These are phyloP conservation scores for Sebastes melanostomus DNA, from an alignment of 2,797 vertebrate species.

Conservation along the genomic window DNA sequence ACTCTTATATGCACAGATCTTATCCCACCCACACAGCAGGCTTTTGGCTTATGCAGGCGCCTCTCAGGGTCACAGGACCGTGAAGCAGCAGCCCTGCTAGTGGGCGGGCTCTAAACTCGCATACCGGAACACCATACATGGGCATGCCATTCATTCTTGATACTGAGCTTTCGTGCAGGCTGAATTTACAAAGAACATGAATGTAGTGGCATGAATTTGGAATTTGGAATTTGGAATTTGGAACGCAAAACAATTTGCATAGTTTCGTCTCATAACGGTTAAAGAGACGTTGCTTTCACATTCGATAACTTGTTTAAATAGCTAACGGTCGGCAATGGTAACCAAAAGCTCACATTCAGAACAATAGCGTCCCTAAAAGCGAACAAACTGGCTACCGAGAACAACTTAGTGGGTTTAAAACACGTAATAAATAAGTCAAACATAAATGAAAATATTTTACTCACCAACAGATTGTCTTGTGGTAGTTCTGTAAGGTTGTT, in stretches of 20 bases:
- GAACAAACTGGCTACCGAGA: accelerated
- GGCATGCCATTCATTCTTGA: conserved; percentile 12
- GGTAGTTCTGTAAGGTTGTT: background rate
- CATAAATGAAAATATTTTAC: accelerated
- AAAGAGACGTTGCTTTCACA: background rate
- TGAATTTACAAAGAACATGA: background rate
- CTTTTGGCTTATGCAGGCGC: conserved; percentile 24
- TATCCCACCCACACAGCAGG: background rate
- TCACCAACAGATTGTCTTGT: conserved; percentile 21
- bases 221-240: background rate
- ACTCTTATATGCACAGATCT: background rate
- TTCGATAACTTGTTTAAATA: background rate
- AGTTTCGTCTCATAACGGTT: background rate
- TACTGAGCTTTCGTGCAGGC: background rate
- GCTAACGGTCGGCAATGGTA: background rate
- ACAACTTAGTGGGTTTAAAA: background rate
- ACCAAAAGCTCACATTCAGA: background rate
- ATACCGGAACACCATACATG: conserved; percentile 55
- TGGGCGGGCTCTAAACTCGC: conserved; percentile 29
- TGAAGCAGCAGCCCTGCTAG: background rate
- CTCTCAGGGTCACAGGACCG: conserved; percentile 30
- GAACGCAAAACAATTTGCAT: accelerated
- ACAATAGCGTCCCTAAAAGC: background rate
- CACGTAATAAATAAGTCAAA: accelerated
- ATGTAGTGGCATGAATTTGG: background rate